Evolutionary conservation across 1,140 invertebrate genomes (phyloP).

Genomic region (Lycorma delicatula): DNA sequence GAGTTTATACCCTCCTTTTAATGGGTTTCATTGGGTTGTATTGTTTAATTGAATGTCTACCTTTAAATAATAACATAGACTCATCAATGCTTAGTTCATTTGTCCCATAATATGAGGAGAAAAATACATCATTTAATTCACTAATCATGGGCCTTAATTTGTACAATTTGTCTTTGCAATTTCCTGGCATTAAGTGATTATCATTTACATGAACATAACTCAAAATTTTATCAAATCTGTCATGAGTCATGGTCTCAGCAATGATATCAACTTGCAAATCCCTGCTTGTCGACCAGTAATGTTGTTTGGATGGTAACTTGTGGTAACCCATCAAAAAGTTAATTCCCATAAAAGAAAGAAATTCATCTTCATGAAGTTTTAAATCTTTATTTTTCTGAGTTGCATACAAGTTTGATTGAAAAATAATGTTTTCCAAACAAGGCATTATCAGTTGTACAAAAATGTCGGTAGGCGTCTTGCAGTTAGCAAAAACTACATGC

Average conservation of each 20-base stretch:
- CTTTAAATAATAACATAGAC: not conserved
- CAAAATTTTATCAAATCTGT: not conserved
- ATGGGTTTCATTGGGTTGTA: conserved; percentile 12
- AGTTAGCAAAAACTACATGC: not conserved
- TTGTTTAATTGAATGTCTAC: conserved; percentile 6
- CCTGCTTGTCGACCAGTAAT: not conserved
- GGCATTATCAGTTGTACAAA: not conserved
- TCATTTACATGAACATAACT: not conserved
- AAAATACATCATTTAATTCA: not conserved
- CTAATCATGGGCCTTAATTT: not conserved
- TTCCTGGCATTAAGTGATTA: not conserved
- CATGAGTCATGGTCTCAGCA: not conserved
- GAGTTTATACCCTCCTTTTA: conserved; percentile 18
- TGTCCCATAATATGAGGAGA: not conserved
- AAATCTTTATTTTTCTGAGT: not conserved
- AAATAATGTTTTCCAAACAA: not conserved
- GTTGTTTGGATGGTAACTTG: not conserved
- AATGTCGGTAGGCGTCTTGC: not conserved
- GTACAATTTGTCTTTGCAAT: not conserved
- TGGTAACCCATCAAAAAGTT: conserved; percentile 2
- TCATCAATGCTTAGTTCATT: not conserved
- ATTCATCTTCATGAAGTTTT: too few relatives aligned
- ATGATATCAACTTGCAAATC: not conserved
- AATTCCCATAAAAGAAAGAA: not conserved
- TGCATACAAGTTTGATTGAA: not conserved